Conservation (phyloP, 2,113 vertebrate species). For the Muntiacus reevesi region DNA sequence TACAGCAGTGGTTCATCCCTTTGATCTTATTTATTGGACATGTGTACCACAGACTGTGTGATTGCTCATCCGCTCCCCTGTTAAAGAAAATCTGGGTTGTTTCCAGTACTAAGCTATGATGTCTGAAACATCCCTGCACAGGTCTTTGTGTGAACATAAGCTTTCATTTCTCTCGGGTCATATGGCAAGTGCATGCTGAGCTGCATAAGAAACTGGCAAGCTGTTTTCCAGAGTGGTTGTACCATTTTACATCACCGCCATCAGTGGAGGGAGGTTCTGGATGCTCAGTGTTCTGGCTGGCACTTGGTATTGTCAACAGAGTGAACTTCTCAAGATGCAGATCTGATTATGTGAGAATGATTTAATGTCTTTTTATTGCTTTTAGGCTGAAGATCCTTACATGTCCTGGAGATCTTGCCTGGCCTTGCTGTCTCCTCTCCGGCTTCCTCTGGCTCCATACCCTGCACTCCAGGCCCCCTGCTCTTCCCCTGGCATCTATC, state of each 20-base stretch:
- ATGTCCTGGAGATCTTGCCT: background rate
- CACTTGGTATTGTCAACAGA: background rate
- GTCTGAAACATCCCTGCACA: background rate
- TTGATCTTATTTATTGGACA: too few species aligned
- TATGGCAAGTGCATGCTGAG: background rate
- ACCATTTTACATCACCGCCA: accelerated
- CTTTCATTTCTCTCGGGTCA: background rate
- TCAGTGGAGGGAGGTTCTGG: background rate
- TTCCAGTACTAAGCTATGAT: background rate
- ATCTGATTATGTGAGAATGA: background rate
- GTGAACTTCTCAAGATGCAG: background rate
- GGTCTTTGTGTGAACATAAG: background rate
- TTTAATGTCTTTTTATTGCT: background rate
- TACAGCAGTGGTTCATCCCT: background rate
- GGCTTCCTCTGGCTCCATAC: background rate
- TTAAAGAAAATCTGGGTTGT: background rate
- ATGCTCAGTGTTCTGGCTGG: background rate
- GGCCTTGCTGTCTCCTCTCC: background rate
- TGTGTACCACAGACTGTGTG: background rate
- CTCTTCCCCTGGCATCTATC: background rate
- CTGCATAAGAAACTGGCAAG: background rate
- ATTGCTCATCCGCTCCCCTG: background rate
- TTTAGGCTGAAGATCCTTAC: background rate
- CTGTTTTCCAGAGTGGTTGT: background rate
- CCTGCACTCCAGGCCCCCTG: too few species aligned